Conservation (phyloP, 2,888 invertebrate species). For the Ichneumoninae sp. region DNA sequence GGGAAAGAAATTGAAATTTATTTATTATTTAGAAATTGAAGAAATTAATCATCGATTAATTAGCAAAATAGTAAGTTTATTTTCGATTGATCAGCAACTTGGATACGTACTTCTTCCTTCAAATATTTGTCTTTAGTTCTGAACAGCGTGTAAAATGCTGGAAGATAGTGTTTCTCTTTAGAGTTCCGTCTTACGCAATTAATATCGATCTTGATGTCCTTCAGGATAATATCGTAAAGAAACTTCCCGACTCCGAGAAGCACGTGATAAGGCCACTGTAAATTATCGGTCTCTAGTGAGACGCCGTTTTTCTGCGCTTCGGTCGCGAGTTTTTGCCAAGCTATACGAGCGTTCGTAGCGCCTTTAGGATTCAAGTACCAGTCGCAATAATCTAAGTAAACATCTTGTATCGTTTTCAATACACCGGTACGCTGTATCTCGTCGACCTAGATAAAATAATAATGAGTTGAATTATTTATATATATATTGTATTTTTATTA, state of each 20-base stretch:
- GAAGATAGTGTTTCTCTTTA: conserved; percentile 85
- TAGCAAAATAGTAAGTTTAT: neutral
- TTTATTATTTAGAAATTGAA: no score
- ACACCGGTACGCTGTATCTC: conserved; percentile 88
- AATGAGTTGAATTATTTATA: neutral
- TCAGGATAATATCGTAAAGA: conserved; percentile 93
- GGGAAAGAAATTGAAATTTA: conserved; percentile 25
- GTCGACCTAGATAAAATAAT: conserved; percentile 85
- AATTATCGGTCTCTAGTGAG: conserved; percentile 86
- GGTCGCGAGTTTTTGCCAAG: conserved; percentile 90
- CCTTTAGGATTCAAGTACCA: conserved; percentile 86
- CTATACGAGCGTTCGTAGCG: conserved; percentile 86
- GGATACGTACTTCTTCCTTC: conserved; percentile 88
- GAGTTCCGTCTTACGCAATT: conserved; percentile 85
- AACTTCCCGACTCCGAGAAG: conserved; percentile 91
- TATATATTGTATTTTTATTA: neutral
- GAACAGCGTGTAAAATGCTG: conserved; percentile 93
- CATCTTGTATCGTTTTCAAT: conserved; percentile 87
- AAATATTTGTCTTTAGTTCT: conserved; percentile 88
- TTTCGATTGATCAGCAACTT: neutral
- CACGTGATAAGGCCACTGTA: conserved; percentile 89
- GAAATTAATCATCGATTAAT: neutral
- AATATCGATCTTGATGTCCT: conserved; percentile 93
- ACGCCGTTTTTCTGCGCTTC: conserved; percentile 75
- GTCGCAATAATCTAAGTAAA: conserved; percentile 88